Evolutionary conservation across 2,888 invertebrate species (phyloP), one percentile per base, ranked within the genome.

Genomic region (Anthophora plumipes): DNA sequence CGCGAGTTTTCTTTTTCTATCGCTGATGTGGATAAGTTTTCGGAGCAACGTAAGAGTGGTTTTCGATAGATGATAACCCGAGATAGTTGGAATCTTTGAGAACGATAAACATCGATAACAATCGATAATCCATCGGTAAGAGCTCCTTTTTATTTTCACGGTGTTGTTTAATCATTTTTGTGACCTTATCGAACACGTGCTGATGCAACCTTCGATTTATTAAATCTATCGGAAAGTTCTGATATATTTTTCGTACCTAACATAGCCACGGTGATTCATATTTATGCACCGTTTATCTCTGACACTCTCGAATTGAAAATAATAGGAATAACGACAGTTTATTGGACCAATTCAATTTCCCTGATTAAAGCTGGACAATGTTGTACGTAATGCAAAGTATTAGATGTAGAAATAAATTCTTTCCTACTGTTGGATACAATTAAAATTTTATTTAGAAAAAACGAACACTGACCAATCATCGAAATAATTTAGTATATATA

Each of bases 51-150:
- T 50, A 20, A 12, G 3, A 37, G 50, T 46, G 41, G 17, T 41
- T 55, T 17, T 64, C 12, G 31, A 31, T n/a, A n/a, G n/a, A n/a
- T 59, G 76, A 55, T 46, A 69, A 46, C 55, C 20, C 31, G 9
- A 66, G 69, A 60, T 80, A 46, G 55, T 31, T 5, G 55, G 48
- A 25, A 73, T 52, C 59, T 41, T 64, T 11, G 54, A 43, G 22
- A 9, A 68, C 54, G 69, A 61, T 79, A 83, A 77, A 60, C 48
- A 20, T 46, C 54, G 84, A 84, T 74, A 84, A 73, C 60, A 68
- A 78, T 76, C 84, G 84, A 85, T 85, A 85, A 85, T 55, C 73
- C 22, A 61, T 5, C 64, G 60, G 69, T 69, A 79, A 76, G 69
- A 46, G 74, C 63, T 52, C 48, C 31, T 25, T 55, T 57, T 72